phyloP scores from a whole-genome alignment of 2,888 invertebrate species.

The Agrotis segetum region DNA sequence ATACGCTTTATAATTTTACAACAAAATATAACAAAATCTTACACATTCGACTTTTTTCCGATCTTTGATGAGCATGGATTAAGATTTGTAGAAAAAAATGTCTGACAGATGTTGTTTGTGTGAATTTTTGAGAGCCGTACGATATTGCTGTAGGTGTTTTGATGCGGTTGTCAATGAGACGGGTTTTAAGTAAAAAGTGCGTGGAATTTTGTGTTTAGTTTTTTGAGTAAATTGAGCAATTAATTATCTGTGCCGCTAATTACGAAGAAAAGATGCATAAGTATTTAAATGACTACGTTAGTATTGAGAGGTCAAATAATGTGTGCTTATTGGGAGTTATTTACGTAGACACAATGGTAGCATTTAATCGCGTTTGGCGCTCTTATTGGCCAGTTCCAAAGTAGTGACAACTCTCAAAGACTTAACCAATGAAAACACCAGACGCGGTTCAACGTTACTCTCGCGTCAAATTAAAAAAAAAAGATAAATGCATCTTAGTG shows the following conservation, averaged over 20 bases:
- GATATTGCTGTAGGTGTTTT: slow-evolving; percentile 42
- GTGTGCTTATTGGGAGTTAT: no score
- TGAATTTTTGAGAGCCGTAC: slow-evolving; percentile 53
- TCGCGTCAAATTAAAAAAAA: no score
- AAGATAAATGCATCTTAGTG: no score
- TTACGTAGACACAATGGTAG: no score
- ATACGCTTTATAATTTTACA: slow-evolving; percentile 78
- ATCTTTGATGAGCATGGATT: slow-evolving; percentile 78
- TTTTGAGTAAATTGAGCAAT: background rate
- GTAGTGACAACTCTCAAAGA: no score
- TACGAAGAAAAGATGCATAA: no score
- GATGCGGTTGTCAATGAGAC: slow-evolving; percentile 58
- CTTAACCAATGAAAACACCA: no score
- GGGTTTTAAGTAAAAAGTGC: slow-evolving; percentile 11
- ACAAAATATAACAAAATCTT: slow-evolving; percentile 77
- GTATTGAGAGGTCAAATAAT: no score
- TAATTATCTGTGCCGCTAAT: background rate
- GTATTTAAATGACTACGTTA: no score
- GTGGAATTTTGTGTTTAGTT: background rate
- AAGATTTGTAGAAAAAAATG: slow-evolving; percentile 68
- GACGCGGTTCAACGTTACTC: no score
- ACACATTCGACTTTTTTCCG: slow-evolving; percentile 76
- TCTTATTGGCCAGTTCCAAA: no score
- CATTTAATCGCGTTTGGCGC: no score
- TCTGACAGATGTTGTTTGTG: slow-evolving; percentile 72